These are phyloP conservation scores for Poecilia velifera DNA, from an alignment of 2,797 vertebrate species.

Conservation along the genomic window DNA sequence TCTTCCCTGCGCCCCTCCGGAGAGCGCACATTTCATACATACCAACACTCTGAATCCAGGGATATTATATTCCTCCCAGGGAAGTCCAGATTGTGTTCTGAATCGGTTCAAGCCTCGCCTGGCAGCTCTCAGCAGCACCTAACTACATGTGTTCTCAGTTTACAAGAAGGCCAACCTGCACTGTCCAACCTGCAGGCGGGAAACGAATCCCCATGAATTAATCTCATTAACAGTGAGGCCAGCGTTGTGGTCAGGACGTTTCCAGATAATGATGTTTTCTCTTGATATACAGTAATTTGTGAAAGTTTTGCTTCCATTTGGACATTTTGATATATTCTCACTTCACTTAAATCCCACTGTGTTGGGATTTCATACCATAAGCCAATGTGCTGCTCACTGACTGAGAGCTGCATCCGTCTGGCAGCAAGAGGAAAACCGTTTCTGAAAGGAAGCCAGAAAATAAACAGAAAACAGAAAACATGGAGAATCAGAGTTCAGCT, in stretches of 20 bases:
- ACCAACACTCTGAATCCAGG: slow-evolving; percentile 31
- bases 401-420: background rate
- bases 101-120: slow-evolving; percentile 29
- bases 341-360: background rate
- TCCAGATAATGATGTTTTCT: background rate
- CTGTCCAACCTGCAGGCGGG: background rate
- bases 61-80: background rate
- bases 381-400: background rate
- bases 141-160: slow-evolving; percentile 30
- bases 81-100: slow-evolving; percentile 16
- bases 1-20: slow-evolving; percentile 37
- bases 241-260: background rate
- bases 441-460: background rate
- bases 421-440: background rate
- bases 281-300: background rate
- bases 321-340: background rate
- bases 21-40: slow-evolving; percentile 41
- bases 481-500: too few relatives aligned
- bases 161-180: background rate
- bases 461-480: too few relatives aligned
- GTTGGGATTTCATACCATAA: background rate
- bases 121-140: slow-evolving; percentile 28
- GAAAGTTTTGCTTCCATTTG: background rate
- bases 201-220: background rate
- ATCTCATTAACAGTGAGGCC: background rate